A percentile compares a stretch with the other conserved stretches of the same genome.
These are phyloP conservation scores for Poecile atricapillus DNA, from an alignment of 2,113 vertebrate genomes.

Conservation along the genomic window DNA sequence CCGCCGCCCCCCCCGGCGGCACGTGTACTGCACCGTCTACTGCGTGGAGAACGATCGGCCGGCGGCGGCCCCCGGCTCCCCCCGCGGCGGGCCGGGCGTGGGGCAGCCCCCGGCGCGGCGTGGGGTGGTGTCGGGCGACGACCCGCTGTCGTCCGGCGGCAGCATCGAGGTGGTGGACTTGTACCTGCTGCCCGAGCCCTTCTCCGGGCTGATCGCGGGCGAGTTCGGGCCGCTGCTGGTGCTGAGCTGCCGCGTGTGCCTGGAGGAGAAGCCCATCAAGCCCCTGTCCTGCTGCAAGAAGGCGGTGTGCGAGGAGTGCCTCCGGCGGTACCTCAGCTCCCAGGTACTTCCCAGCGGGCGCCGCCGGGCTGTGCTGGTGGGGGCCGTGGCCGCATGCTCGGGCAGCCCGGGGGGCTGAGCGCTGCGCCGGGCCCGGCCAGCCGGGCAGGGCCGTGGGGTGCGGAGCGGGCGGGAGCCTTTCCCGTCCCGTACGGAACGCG, in stretches of 20 bases:
- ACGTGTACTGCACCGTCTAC: slow-evolving; percentile 87
- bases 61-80: background rate
- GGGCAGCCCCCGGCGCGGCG: background rate
- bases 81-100: background rate
- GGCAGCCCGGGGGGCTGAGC: background rate
- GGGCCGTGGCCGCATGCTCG: no score
- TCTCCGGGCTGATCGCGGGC: slow-evolving; percentile 76
- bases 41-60: slow-evolving; percentile 75
- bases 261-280: slow-evolving; percentile 87
- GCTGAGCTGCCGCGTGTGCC: slow-evolving; percentile 89
- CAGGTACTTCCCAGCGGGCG: slow-evolving; percentile 76
- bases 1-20: slow-evolving; percentile 63
- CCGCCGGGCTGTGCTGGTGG: background rate
- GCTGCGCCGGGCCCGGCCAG: background rate
- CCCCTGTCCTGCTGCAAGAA: slow-evolving; percentile 91
- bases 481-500: background rate
- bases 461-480: background rate
- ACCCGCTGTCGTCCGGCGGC: slow-evolving; percentile 40
- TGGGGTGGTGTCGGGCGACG: background rate
- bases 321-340: slow-evolving; percentile 89
- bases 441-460: background rate
- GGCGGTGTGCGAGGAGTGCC: slow-evolving; percentile 92
- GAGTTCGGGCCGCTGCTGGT: slow-evolving; percentile 72
- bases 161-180: slow-evolving; percentile 65
- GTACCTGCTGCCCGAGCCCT: slow-evolving; percentile 70